Base-by-base conservation (phyloP, 2,113 vertebrate genomes). In the Elaphurus davidianus region DNA sequence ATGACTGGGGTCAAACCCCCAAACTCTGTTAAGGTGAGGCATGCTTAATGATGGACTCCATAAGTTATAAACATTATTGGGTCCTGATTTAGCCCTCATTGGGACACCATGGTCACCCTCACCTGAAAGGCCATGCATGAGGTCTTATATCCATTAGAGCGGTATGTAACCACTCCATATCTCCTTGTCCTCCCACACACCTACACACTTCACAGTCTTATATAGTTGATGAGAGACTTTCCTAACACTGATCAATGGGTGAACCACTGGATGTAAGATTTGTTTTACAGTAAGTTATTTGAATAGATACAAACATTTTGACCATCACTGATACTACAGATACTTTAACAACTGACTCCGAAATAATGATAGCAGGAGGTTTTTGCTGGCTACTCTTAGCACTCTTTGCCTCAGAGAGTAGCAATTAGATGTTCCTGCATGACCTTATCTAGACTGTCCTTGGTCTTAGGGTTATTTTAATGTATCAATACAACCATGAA, bases 401-500 rank as follows among this genome's bases (percentile, higher is more conserved):
- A 27, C 28, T 84, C 43, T 81, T 67, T 9, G 5, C 0, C 50
- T 90, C 1, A 50, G 28, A 23, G 89, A 87, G 43, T 79, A 97
- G 55, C 86, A 76, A n/a, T 87, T 83, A 87, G 57, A 87, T 55
- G 50, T 90, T 92, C 62, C 52, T 95, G 55, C 21, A 27, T 47
- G 47, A 59, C 28, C 25, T 96, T 87, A 93, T 87, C 83, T 30
- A 90, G 30, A 87, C 57, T 81, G 83, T 79, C 97, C 97, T 97
- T 95, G 81, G 19, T 97, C 81, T 96, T 55, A 81, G 91, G 43
- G 93, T 98, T 98, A 98, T 97, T 98, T 98, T 95, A 97, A 97
- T 93, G 62, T 82, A 97, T 62, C 47, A 27, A 27, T 3, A 97
- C 97, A 97, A 81, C 60, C n/a, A 84, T 91, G 52, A 81, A 7